Evolutionary conservation across 2,113 vertebrate genomes (phyloP), one percentile per base, ranked within the genome.

Genomic region (Leucoraja erinaceus): DNA sequence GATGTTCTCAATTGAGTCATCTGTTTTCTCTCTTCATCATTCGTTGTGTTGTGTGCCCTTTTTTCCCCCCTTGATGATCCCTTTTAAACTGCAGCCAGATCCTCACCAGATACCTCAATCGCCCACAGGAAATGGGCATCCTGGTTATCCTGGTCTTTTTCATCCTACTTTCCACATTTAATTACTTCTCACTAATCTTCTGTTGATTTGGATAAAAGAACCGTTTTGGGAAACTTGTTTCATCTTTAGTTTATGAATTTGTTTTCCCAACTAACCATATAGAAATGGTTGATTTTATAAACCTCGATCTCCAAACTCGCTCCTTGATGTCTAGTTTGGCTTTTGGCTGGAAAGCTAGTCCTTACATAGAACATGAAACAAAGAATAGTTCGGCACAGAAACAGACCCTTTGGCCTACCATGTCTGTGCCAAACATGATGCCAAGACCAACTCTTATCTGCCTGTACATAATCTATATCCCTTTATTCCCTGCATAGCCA

Each of bases 21-120:
- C 83, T 88, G 83, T n/a, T 63, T 88, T 63, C n/a, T 7, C 28
- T 63, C 59, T 59, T 84, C 47, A 84, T 84, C 47, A 28, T 84
- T 84, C 25, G 6, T 12, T 88, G 28, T 31, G 4, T 88, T 88
- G 28, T 88, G 59, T 12, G 25, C 56, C 70, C 70, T 59, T 63
- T 86, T 86, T 54, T 9, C n/a, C 61, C 14, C 56, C 11, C 56
- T 84, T 28, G 25, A 61, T 61, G 22, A 61, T 61, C 59, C 63
- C 22, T 31, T 31, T 66, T 61, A 63, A 28, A 16, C 59, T 63
- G 63, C 83, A 88, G 83, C 59, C 83, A 66, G 59, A 88, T 63
- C 59, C 83, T 63, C 59, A 31, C 83, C 59, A 31, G 28, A 88
- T 88, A 63, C 63, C 59, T 88, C 83, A 88, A 88, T 8, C 83